Evolutionary conservation across 92 coral and sea anemone species (phyloP), one percentile per base, ranked within the genome.

Genomic region (Heliopora coerulea): DNA sequence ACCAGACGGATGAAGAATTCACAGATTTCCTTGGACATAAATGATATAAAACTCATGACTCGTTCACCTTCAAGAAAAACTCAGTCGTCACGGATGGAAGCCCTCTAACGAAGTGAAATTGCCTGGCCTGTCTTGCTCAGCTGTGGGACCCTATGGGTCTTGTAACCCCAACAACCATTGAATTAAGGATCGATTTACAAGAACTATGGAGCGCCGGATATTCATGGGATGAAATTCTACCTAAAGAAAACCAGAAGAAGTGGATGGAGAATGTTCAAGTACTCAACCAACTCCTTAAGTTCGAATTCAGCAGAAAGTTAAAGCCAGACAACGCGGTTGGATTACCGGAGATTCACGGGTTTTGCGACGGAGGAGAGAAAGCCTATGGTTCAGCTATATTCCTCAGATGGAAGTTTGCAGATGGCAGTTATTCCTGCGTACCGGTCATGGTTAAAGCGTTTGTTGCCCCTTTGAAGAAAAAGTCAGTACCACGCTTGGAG

Each of bases 341-440:
- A 25, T 61, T 78, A 76, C n/a, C n/a, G n/a, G 83, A 77, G 48
- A 40, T 68, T 41, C 80, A 83, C 19, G 83, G 58, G 49, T 78
- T 83, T 78, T 83, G 87, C 2, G 87, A 83, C 40, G 87, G 80
- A 19, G 78, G 83, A 0, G 83, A 83, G 24, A 44, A 1, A 8
- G 87, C 76, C 9, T 78, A 83, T 78, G 87, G 80, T 35, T 60
- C 80, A 23, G 87, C 79, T 1, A 70, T 78, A 24, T 83, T 60
- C 32, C 75, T 83, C n/a, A 20, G 87, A 83, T 78, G 69, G 39
- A 26, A 52, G 14, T 49, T 37, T 4, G 60, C 25, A 42, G 80
- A 83, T 9, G 83, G 83, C 10, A 48, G 29, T 12, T 30, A 33
- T 15, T 70, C 68, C 19, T 25, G 76, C 25, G 23, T 58, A 19